phyloP scores from a whole-genome alignment of 2,888 invertebrate species.

The Ceramica pisi region DNA sequence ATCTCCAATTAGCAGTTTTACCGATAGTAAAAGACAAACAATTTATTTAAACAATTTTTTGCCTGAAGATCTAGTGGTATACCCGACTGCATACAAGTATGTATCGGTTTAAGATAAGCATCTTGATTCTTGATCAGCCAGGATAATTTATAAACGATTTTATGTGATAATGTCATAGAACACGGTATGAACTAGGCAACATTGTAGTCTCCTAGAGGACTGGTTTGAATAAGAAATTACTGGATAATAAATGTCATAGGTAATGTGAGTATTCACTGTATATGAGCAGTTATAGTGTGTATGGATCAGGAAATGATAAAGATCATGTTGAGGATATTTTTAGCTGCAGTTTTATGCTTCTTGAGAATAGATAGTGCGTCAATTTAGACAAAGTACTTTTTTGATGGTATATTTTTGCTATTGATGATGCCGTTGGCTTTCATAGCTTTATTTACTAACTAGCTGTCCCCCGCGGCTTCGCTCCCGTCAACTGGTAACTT shows the following conservation, averaged over 20 bases:
- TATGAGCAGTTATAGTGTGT: neutral
- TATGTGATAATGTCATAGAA: slow-evolving; percentile 16
- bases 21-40: slow-evolving; percentile 3
- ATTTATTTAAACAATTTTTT: slow-evolving; percentile 19
- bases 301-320: slow-evolving; percentile 37
- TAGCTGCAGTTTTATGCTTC: neutral
- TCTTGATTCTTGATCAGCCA: slow-evolving; percentile 34
- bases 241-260: slow-evolving; percentile 32
- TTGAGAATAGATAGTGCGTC: neutral
- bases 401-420: neutral
- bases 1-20: slow-evolving; percentile 14
- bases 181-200: slow-evolving; percentile 23
- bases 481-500: too few relatives aligned
- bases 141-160: slow-evolving; percentile 18
- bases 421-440: neutral
- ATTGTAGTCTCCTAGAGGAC: slow-evolving; percentile 29
- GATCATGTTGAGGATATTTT: slow-evolving; percentile 25
- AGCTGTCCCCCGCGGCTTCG: too few relatives aligned
- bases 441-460: neutral
- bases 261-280: slow-evolving; percentile 16
- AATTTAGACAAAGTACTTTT: neutral
- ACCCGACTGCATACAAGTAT: slow-evolving; percentile 17
- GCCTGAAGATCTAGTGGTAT: slow-evolving; percentile 5
- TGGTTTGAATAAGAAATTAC: slow-evolving; percentile 51
- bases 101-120: slow-evolving; percentile 21